phyloP scores from a whole-genome alignment of 64 coral and sea anemone species.

The Pocillopora verrucosa region DNA sequence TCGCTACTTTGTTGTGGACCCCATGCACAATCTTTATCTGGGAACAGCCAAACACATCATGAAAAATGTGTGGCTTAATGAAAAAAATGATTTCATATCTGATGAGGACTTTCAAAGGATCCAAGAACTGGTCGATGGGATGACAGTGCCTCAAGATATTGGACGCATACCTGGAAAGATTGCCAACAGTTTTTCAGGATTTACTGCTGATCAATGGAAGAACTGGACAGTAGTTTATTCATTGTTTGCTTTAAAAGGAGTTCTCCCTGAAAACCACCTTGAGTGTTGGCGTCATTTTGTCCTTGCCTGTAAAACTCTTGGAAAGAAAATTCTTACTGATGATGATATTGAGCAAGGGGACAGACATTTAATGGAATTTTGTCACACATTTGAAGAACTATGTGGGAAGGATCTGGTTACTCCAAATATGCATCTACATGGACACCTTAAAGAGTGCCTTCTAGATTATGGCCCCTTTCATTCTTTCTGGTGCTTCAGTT shows the following conservation, averaged over 20 bases:
- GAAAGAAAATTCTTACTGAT: too few relatives aligned
- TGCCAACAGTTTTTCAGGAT: conserved; percentile 9
- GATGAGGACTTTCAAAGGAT: conserved; percentile 28
- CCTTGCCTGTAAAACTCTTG: conserved; percentile 28
- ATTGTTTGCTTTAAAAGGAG: conserved; percentile 36
- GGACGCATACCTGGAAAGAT: conserved; percentile 50
- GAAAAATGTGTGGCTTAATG: too few relatives aligned
- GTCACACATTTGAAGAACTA: too few relatives aligned
- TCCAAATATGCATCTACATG: too few relatives aligned
- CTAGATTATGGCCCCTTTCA: too few relatives aligned
- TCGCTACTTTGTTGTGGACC: conserved; percentile 44
- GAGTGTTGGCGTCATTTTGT: conserved; percentile 47
- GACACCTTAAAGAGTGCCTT: too few relatives aligned
- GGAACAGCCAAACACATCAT: conserved; percentile 43
- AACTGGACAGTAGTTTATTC: conserved; percentile 50
- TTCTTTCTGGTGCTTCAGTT: too few relatives aligned
- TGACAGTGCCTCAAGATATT: conserved; percentile 32
- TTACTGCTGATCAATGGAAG: conserved; percentile 60
- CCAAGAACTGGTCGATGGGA: conserved; percentile 27
- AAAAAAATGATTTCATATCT: conserved; percentile 8
- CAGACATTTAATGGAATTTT: too few relatives aligned
- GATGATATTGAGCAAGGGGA: too few relatives aligned
- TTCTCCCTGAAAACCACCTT: conserved; percentile 14
- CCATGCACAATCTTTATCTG: conserved; percentile 57
- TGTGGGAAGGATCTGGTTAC: too few relatives aligned